Conservation (phyloP, 2,797 vertebrate species). For the Eulemur coronatus region DNA sequence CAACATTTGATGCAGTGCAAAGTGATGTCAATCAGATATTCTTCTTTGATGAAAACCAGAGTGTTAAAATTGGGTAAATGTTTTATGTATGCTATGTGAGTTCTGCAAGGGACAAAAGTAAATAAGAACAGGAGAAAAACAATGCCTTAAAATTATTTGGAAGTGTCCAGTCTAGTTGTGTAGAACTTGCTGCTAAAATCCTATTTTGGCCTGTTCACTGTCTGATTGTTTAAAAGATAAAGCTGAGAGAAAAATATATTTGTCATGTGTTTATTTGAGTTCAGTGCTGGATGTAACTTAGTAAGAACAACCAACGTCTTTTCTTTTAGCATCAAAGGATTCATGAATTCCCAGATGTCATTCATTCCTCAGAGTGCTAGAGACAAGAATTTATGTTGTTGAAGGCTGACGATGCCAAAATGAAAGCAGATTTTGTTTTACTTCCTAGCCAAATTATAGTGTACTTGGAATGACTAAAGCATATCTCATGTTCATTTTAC, state of each 20-base stretch:
- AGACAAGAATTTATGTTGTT: constrained; percentile 49
- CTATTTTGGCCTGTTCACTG: not conserved
- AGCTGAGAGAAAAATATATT: not conserved
- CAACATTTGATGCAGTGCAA: not conserved
- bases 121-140: not conserved
- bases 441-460: constrained; percentile 49
- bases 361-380: not conserved
- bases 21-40: not conserved
- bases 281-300: constrained; percentile 29
- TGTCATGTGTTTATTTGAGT: constrained; percentile 49
- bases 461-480: constrained; percentile 6
- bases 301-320: constrained; percentile 16
- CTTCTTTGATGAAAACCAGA: not conserved
- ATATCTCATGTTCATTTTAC: constrained; percentile 39
- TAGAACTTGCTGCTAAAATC: not conserved
- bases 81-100: not conserved
- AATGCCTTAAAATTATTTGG: not conserved
- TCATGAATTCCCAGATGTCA: constrained; percentile 59
- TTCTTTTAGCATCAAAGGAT: constrained; percentile 51
- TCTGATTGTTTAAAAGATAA: constrained; percentile 30
- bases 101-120: not conserved
- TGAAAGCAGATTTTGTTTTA: constrained; percentile 62
- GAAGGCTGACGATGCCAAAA: constrained; percentile 21
- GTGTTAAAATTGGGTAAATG: not conserved
- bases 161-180: not conserved